These are phyloP conservation scores for Pimpla rufipes DNA, from an alignment of 2,888 invertebrate species.

Conservation along the genomic window DNA sequence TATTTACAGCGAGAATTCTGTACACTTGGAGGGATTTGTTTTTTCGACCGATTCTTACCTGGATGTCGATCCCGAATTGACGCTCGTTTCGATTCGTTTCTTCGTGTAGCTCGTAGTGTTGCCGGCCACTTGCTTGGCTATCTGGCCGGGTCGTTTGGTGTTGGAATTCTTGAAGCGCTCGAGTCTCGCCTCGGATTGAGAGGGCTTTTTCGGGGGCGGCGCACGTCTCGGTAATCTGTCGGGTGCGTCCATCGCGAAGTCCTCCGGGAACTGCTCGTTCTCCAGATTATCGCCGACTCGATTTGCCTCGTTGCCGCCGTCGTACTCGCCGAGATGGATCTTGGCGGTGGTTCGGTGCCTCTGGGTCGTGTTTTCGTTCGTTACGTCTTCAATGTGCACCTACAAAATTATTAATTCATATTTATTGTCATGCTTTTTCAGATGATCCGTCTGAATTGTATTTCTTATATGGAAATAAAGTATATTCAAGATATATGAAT, in stretches of 20 bases:
- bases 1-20: slow-evolving; percentile 48
- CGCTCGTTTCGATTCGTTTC: slow-evolving; percentile 77
- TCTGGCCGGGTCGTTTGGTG: slow-evolving; percentile 73
- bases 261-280: slow-evolving; percentile 85
- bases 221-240: slow-evolving; percentile 80
- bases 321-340: slow-evolving; percentile 80
- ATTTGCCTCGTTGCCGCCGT: slow-evolving; percentile 84
- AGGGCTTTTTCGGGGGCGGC: slow-evolving; percentile 82
- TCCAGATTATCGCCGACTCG: slow-evolving; percentile 84
- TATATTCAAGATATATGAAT: too few species aligned
- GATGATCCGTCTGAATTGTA: too few species aligned
- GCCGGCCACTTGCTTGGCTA: slow-evolving; percentile 59
- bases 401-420: slow-evolving; percentile 65
- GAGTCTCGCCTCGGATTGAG: slow-evolving; percentile 81
- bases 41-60: slow-evolving; percentile 75
- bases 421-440: slow-evolving; percentile 11
- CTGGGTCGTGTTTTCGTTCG: slow-evolving; percentile 75
- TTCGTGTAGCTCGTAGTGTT: slow-evolving; percentile 72
- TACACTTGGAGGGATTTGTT: slow-evolving; percentile 18
- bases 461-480: too few species aligned
- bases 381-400: slow-evolving; percentile 73
- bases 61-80: slow-evolving; percentile 71
- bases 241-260: slow-evolving; percentile 79
- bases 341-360: slow-evolving; percentile 78
- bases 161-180: slow-evolving; percentile 79